These are phyloP conservation scores for Pterois miles DNA, from an alignment of 2,797 vertebrate species.

Conservation along the genomic window DNA sequence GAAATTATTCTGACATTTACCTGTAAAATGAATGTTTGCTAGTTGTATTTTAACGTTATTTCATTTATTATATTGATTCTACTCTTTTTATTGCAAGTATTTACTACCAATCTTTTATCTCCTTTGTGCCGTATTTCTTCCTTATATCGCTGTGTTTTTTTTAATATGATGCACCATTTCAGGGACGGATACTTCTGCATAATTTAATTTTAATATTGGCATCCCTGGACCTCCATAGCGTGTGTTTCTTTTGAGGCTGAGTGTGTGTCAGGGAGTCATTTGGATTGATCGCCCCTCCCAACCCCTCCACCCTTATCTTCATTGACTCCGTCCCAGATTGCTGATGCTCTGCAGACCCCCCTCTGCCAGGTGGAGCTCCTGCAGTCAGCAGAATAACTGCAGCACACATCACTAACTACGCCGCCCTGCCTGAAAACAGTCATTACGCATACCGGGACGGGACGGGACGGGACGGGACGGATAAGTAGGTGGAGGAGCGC, in stretches of 20 bases:
- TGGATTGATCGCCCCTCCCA: conserved; percentile 77
- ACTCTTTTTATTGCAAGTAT: too few species aligned
- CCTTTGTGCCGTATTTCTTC: too few species aligned
- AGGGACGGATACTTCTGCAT: too few species aligned
- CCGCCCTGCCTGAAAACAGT: conserved; percentile 75
- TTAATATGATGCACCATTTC: too few species aligned
- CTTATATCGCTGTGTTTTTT: too few species aligned
- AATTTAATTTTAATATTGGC: neutral
- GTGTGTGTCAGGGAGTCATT: conserved; percentile 66
- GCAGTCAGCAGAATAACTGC: conserved; percentile 91
- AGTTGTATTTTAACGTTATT: too few species aligned
- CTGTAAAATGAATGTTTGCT: too few species aligned
- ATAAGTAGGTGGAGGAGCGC: too few species aligned
- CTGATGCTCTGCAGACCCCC: conserved; percentile 83
- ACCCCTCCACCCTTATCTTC: conserved; percentile 73
- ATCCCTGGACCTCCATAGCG: neutral
- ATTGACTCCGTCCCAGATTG: conserved; percentile 86
- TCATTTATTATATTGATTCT: too few species aligned
- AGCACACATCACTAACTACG: conserved; percentile 68
- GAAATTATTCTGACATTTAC: too few species aligned
- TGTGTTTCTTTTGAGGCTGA: neutral
- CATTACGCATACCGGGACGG: conserved; percentile 81
- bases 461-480: neutral
- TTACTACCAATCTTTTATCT: too few species aligned
- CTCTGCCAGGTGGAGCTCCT: conserved; percentile 87